Evolutionary conservation across 1,140 invertebrate genomes (phyloP), one percentile per base, ranked within the genome.

Genomic region (Gyrodactylus salaris): DNA sequence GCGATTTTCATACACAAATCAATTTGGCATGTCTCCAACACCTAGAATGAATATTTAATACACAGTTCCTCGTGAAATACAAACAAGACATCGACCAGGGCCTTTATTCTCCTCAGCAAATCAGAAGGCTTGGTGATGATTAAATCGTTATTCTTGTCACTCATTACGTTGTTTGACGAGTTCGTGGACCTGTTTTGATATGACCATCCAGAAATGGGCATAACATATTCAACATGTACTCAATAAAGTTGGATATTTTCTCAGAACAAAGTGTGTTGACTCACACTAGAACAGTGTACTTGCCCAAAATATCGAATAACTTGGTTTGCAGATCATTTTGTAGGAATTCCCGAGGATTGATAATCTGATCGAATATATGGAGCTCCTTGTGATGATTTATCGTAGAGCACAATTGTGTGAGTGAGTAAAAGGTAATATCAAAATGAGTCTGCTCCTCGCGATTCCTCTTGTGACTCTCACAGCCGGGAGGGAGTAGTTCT

Each of bases 81-180:
- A 81, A 98, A 93, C 22, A 99, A 80, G 1, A 97, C 93, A 83
- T 89, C 93, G 91, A 99, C 96, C 76, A 97, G 95, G 20, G 93
- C 89, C 75, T 88, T 84, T 0, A 99, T 90, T 78, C 89, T 92
- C 1, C 88, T 87, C 24, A 98, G 83, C 24, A 99, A 81, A 80
- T 99, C 94, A 0, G 91, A 94, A 16, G 94, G 94, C 82, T 97
- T 96, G n/a, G 91, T 91, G 74, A 97, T 96, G 68, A 69, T 21
- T 2, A 24, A 69, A 21, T 21, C 23, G 7, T 69, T 23, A 20
- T 69, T 54, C 34, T 54, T 54, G 7, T 54, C 34, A 54, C 34
- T n/a, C 7, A 7, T 54, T 16, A n/a, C 7, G 34, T 54, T 54
- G 7, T 7, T 7, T 54, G 0, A 87, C 86, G 79, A 91, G 91